Conservation (phyloP, 2,797 vertebrate species). For the Melanotaenia trifasciata region DNA sequence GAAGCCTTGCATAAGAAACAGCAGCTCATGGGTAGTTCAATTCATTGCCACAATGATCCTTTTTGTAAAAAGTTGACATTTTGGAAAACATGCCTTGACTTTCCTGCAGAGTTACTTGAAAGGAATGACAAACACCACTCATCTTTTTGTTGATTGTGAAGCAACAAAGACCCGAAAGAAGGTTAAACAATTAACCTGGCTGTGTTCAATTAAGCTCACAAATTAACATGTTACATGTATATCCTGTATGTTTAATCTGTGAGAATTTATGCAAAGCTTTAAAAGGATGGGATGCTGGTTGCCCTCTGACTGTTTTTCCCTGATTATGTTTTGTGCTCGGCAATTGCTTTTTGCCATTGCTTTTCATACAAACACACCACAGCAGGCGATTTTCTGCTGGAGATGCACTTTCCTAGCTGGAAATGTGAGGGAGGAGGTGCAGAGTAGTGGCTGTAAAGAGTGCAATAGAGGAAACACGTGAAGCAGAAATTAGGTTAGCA, state of each 20-base stretch:
- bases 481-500: too few species aligned
- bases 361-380: neutral
- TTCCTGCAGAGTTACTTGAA: neutral
- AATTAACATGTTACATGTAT: neutral
- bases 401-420: too few species aligned
- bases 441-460: too few species aligned
- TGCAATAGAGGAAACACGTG: too few species aligned
- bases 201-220: neutral
- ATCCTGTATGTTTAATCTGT: too few species aligned
- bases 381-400: neutral
- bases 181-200: conserved; percentile 2
- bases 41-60: conserved; percentile 2
- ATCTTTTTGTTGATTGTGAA: neutral
- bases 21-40: neutral
- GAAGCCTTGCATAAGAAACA: neutral
- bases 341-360: neutral
- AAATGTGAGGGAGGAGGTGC: too few species aligned
- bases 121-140: neutral
- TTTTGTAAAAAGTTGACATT: conserved; percentile 4
- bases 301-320: too few species aligned
- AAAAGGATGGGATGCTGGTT: too few species aligned
- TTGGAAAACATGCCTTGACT: neutral
- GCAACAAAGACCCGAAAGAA: conserved; percentile 8
- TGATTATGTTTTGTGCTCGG: too few species aligned
- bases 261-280: too few species aligned